phyloP scores from a whole-genome alignment of 2,113 vertebrate genomes.

The Suncus etruscus region DNA sequence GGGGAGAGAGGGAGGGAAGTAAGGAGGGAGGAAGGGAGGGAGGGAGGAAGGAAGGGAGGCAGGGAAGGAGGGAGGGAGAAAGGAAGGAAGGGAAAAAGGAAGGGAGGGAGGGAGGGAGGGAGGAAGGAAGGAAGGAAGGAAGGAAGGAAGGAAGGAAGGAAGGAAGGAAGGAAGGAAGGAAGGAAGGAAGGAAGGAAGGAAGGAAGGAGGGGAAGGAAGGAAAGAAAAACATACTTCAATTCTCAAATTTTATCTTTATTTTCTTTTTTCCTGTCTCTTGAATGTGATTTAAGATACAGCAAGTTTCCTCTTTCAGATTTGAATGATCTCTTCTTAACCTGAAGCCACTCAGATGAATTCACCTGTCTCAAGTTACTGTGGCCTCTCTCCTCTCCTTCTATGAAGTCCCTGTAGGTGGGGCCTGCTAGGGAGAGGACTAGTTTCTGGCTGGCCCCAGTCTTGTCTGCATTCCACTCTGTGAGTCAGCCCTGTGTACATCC shows the following conservation, averaged over 20 bases:
- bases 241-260: not conserved
- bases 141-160: too few species aligned
- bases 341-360: not conserved
- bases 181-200: not conserved
- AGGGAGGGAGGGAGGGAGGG: too few species aligned
- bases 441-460: not conserved
- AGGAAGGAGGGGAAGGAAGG: not conserved
- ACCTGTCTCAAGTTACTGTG: not conserved
- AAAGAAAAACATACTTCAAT: too few species aligned
- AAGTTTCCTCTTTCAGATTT: not conserved
- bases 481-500: not conserved
- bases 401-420: fast-evolving
- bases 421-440: fast-evolving
- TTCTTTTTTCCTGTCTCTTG: not conserved
- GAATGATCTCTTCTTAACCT: not conserved
- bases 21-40: not conserved
- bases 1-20: too few species aligned
- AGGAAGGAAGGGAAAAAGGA: too few species aligned
- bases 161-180: not conserved
- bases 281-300: not conserved
- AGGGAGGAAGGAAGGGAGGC: too few species aligned
- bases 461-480: fast-evolving
- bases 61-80: not conserved
- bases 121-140: not conserved
- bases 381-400: too few species aligned